These are phyloP conservation scores for Caerostris extrusa DNA, from an alignment of 1,140 invertebrate species.

Conservation along the genomic window DNA sequence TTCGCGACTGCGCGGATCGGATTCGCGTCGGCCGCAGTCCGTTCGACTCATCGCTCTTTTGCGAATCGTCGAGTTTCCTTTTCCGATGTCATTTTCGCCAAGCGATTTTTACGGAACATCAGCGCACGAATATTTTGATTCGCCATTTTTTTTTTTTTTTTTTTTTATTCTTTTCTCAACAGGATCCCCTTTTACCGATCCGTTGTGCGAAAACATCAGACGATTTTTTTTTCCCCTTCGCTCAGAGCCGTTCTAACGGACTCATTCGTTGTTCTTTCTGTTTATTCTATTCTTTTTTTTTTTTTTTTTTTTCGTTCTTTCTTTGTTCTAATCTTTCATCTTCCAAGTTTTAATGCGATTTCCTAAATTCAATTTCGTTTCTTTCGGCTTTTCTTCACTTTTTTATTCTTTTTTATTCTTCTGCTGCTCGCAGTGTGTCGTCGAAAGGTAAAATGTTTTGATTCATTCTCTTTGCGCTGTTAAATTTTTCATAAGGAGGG, in stretches of 20 bases:
- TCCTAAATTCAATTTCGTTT: background rate
- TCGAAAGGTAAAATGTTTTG: background rate
- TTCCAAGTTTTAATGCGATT: background rate
- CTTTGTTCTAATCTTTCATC: background rate
- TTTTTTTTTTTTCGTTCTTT: background rate
- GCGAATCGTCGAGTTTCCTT: slow-evolving; percentile 14
- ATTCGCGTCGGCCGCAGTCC: slow-evolving; percentile 10
- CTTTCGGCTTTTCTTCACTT: too few relatives aligned
- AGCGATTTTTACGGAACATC: background rate
- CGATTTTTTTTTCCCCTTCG: background rate
- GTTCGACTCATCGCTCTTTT: background rate
- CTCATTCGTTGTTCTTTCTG: background rate
- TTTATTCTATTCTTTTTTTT: background rate
- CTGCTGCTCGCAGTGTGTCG: too few relatives aligned
- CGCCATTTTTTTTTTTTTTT: background rate
- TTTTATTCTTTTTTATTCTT: background rate
- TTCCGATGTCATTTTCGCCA: slow-evolving; percentile 13
- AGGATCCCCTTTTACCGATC: background rate
- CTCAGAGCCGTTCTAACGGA: background rate
- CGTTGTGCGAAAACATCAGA: background rate
- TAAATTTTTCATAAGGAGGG: background rate
- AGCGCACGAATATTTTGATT: background rate
- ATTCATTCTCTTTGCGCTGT: background rate
- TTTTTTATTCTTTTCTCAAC: too few relatives aligned
- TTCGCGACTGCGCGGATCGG: slow-evolving; percentile 10